A percentile compares a stretch with the other conserved stretches of the same genome.
Conservation (phyloP, 2,888 invertebrate genomes). For the Blastobasis lacticolella region DNA sequence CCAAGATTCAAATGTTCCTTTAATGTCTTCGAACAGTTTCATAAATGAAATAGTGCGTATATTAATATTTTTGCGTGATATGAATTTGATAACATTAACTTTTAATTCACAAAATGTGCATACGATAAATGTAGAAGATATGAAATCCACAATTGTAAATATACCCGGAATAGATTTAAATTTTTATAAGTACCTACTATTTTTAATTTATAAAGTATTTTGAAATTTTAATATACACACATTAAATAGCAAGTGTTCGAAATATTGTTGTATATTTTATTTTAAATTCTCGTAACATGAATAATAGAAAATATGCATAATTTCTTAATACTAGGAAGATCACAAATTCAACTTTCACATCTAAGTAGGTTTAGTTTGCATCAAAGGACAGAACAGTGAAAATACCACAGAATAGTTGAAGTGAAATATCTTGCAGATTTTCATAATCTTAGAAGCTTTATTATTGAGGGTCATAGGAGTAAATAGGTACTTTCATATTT, state of each 20-base stretch:
- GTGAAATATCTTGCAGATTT: slow-evolving; percentile 1
- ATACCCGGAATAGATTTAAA: slow-evolving; percentile 42
- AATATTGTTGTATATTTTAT: slow-evolving; percentile 54
- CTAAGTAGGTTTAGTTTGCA: slow-evolving; percentile 10
- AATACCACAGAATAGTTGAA: slow-evolving; percentile 13
- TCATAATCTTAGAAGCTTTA: slow-evolving; percentile 5
- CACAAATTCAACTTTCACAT: slow-evolving; percentile 61
- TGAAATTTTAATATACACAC: slow-evolving; percentile 39
- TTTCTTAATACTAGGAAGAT: slow-evolving; percentile 63
- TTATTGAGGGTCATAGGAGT: neutral
- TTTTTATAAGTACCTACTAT: slow-evolving; percentile 27
- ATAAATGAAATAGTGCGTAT: slow-evolving; percentile 56
- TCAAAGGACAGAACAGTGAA: slow-evolving; percentile 18
- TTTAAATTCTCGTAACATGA: slow-evolving; percentile 53
- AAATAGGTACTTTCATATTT: too few species aligned
- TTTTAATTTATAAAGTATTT: slow-evolving; percentile 38
- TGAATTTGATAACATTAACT: slow-evolving; percentile 41
- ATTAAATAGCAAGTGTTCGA: slow-evolving; percentile 27
- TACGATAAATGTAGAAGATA: slow-evolving; percentile 45
- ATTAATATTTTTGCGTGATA: slow-evolving; percentile 48
- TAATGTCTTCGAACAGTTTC: slow-evolving; percentile 38
- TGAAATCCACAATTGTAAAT: slow-evolving; percentile 43
- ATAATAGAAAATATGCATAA: slow-evolving; percentile 70
- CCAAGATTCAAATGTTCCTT: slow-evolving; percentile 35
- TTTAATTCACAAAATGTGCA: slow-evolving; percentile 41